Evolutionary conservation across 1,140 invertebrate species (phyloP), one percentile per base, ranked within the genome.

Genomic region (Brachionus calyciflorus): DNA sequence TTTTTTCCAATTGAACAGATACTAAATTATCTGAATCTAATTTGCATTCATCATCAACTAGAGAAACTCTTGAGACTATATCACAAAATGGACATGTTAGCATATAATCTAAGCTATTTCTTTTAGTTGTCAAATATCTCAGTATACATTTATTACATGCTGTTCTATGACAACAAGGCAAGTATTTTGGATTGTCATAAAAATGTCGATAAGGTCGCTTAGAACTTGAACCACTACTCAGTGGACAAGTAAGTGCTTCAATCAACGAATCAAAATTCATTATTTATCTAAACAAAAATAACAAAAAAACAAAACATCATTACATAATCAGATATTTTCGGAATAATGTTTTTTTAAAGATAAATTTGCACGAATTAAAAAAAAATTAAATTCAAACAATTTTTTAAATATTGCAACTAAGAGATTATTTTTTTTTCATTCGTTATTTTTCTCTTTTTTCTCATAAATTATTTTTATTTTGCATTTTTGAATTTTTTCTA

Each of bases 261-360:
- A 65, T 65, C 24, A 65, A 44, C 7, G 7, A 21, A 44, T 65
- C 60, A 44, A 44, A 65, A 44, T 65, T 65, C 60, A 65, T 65
- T 10, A 21, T 63, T 63, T 37, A 17, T 63, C 33, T 4, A 40
- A 37, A 17, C 12, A 24, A 41, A 46, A 46, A 44, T 10, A 5
- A 40, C 37, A 63, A 63, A 63, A 63, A 37, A 37, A 19, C 40
- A 14, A 41, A 44, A 65, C 26, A 26, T 7, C 0, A 21, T 44
- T 5, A n/a, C n/a, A n/a, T n/a, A n/a, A n/a, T n/a, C n/a, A 60
- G 55, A 60, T 60, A 60, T 60, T 40, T 60, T 60, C 37, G 55
- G 28, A 60, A 60, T 33, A 28, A 14, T 28, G 21, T 12, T 28
- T 55, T n/a, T n/a, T n/a, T n/a, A n/a, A n/a, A n/a, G n/a, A n/a